Evolutionary conservation across 2,113 vertebrate genomes (phyloP), one percentile per base, ranked within the genome.

Genomic region (Cyanoliseus patagonus): DNA sequence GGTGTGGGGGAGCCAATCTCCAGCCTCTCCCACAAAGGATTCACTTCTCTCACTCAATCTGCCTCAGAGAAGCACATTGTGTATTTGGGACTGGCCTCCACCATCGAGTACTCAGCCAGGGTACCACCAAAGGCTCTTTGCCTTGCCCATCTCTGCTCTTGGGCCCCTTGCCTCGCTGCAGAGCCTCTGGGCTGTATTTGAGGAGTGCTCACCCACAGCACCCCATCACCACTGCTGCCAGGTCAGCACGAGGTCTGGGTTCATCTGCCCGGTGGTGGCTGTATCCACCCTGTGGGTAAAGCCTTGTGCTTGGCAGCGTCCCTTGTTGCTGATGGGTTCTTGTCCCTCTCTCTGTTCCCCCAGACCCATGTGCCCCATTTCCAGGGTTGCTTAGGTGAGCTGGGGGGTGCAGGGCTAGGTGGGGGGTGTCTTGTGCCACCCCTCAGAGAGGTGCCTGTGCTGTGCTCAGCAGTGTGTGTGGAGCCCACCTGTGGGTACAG

Each of bases 51-150:
- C 17, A 16, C 42, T 62, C 77, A 92, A 86, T 47, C 62, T 62
- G 96, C 87, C 41, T 91, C 94, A n/a, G 92, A 93, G 87, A 92
- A 86, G 76, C 72, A 76, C 64, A 73, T 73, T 1, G 57, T 86
- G 24, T 86, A 70, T 55, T 86, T 17, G 0, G 92, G 94, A 33
- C 67, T 93, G 73, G 83, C 86, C 90, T 88, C 66, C 57, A 67
- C 72, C 47, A 74, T 68, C 57, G 69, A 95, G 63, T 66, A 76
- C 28, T 80, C 88, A 73, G 80, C 57, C 4, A 5, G 86, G 91
- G 68, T 77, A 89, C 9, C 46, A 53, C 14, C 3, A 5, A 4
- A 3, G 62, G 44, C 53, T 91, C 81, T 61, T 53, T 49, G 57
- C 44, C 77, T 83, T 2, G 3, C 5, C 13, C 20, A 67, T 22